Base-by-base conservation (phyloP, 2,888 invertebrate species). In the Pantelozetes paolii region DNA sequence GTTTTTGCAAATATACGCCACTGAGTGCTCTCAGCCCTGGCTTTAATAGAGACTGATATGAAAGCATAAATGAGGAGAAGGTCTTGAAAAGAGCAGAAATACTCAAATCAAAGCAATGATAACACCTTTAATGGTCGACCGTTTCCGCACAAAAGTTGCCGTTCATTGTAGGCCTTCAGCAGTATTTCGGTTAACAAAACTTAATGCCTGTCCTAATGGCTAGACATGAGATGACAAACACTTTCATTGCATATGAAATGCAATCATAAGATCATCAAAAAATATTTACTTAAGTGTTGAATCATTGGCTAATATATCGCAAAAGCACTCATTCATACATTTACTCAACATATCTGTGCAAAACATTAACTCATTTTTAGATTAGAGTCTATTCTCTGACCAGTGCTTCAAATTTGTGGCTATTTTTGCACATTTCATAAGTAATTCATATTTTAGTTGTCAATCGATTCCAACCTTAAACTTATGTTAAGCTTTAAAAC, bases 81-180 rank as follows among this genome's bases (percentile, higher is more conserved):
- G 42, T 9, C 36, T 64, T n/a, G 20, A 64, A 64, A n/a, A 32
- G n/a, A 30, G 15, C 13, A 69, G n/a, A 69, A 69, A 42, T 42
- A 9, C 69, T 69, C 42, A 20, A 69, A 42, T 40, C 69, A 69
- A 69, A 69, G 45, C 69, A n/a, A 45, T 45, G 69, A 69, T 69
- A 69, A 69, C 69, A 69, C 69, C 69, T 69, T 69, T 69, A 69
- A 69, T 69, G 69, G 69, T 42, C 69, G 69, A 1, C 36, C 69
- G 69, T 69, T 69, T 69, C 69, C 69, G 18, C 20, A 69, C 62
- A 28, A 15, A 69, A 40, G 42, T 69, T 45, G 45, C 45, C 28
- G 15, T 42, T 32, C 26, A 42, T 40, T 64, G 40, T 69, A 69
- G 26, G 26, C 69, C 42, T 69, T 67, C 5, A 20, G 40, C 6